Base-by-base conservation (phyloP, 1,140 invertebrate species). In the Hylyphantes graminicola region DNA sequence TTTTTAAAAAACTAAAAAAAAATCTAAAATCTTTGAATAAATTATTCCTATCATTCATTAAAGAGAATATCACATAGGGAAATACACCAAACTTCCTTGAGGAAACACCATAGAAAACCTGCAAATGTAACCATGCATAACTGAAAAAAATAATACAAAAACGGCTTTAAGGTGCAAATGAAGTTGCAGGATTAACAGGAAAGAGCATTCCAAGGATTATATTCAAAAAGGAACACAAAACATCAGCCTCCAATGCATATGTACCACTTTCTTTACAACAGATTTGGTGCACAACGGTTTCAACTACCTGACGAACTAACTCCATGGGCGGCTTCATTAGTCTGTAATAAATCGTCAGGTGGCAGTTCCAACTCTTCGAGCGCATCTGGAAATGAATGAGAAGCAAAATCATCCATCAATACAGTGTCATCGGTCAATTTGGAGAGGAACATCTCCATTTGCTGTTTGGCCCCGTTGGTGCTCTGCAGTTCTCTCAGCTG, bases 371-470 rank as follows among this genome's bases (percentile, higher is more conserved):
- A 57, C 11, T 61, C 70, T 54, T 75, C 80, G n/a, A 65, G 17
- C 53, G 19, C n/a, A 64, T 83, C 80, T 83, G 80, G 51, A 83
- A 83, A 83, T 83, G 80, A 83, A 83, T 83, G 72, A 55, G 80
- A 75, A 83, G 80, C 9, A 65, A 75, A 74, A 75, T 83, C 80
- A 64, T 85, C 82, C 73, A 77, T 76, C 54, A 85, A 59, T 21
- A 85, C 74, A 68, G 82, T 57, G 59, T 85, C 74, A 77, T 85
- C 73, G 77, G 82, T 85, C 54, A 85, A 70, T 70, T 85, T 85
- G 48, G 82, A 76, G 5, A 85, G 82, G 61, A 85, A 85, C 68
- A 85, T 77, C 61, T 85, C 82, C 82, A 85, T 85, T 72, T 77
- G 73, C 35, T 85, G 51, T 59, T 77, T 67, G 9, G 75, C 73